Evolutionary conservation across 1,140 invertebrate genomes (phyloP), one percentile per base, ranked within the genome.

Genomic region (Holcopasites calliopsidis): DNA sequence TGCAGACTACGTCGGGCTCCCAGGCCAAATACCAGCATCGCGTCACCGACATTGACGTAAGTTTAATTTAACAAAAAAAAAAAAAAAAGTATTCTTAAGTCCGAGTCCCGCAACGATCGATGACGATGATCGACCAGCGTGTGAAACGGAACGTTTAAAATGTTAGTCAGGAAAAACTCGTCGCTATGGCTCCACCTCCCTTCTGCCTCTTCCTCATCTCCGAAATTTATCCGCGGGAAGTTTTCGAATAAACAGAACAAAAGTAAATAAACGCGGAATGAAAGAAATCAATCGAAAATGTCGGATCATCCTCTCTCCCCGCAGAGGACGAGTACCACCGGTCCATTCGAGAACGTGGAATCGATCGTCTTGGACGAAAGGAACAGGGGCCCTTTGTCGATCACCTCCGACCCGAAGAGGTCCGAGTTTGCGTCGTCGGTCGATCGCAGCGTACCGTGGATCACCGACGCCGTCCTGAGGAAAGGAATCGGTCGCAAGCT

Each of bases 141-240:
- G 55, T 21, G 55, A 60, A 23, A 47, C n/a, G 38, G 38, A 33
- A n/a, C n/a, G n/a, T n/a, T n/a, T n/a, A n/a, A n/a, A n/a, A n/a
- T n/a, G n/a, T n/a, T n/a, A n/a, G n/a, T n/a, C n/a, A n/a, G n/a
- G n/a, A n/a, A n/a, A n/a, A 10, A 28, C 52, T 64, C 58, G 65
- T 82, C 71, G 84, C 84, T 84, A 60, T 85, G 80, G 82, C 73
- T 90, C 86, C 87, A 89, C 86, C 88, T 89, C 85, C 84, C 87
- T 86, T 88, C 87, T 86, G 84, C 83, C 86, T 89, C 86, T 86
- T 85, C 84, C 76, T 70, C 73, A 31, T 84, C 61, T 13, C 28
- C 21, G 44, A 65, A 38, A 47, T 33, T 50, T 40, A 13, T 31
- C 3, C 60, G 60, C 40, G 47, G 54, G 31, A 23, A 23, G n/a